Conservation (phyloP, 2,797 vertebrate species). For the Gephyroberyx darwinii region DNA sequence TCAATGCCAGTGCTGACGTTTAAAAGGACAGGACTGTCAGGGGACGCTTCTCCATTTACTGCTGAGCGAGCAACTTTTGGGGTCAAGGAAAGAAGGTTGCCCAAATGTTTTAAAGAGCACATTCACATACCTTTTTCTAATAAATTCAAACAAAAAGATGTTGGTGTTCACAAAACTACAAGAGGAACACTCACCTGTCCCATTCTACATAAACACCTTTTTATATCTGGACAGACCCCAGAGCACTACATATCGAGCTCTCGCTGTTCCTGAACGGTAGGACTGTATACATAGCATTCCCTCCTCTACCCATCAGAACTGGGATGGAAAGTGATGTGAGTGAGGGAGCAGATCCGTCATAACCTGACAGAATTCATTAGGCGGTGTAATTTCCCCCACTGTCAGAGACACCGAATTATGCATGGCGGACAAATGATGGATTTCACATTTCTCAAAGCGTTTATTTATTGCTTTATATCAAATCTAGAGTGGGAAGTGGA, state of each 20-base stretch:
- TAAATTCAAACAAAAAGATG: not conserved
- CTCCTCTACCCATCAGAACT: constrained; percentile 18
- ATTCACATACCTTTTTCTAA: constrained; percentile 1
- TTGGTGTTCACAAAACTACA: not conserved
- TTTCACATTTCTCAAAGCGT: constrained; percentile 42
- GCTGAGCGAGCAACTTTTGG: constrained; percentile 42
- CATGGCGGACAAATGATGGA: constrained; percentile 42
- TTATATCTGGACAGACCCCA: not conserved
- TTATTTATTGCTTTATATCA: constrained; percentile 61
- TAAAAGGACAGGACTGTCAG: constrained; percentile 37
- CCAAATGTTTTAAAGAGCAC: constrained; percentile 1
- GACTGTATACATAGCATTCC: constrained; percentile 12
- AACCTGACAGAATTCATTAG: constrained; percentile 67
- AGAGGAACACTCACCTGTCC: not conserved
- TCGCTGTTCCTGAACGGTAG: too few species aligned
- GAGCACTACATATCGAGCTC: not conserved
- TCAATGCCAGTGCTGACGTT: constrained; percentile 41
- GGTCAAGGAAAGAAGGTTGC: constrained; percentile 33
- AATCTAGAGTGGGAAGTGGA: constrained; percentile 29
- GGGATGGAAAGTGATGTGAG: constrained; percentile 24
- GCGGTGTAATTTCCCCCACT: constrained; percentile 54
- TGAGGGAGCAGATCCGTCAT: constrained; percentile 54
- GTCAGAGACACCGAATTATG: constrained; percentile 58
- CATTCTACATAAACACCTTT: not conserved
- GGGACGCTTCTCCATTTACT: constrained; percentile 16